Base-by-base conservation (phyloP, 2,888 invertebrate genomes). In the Tipula unca region DNA sequence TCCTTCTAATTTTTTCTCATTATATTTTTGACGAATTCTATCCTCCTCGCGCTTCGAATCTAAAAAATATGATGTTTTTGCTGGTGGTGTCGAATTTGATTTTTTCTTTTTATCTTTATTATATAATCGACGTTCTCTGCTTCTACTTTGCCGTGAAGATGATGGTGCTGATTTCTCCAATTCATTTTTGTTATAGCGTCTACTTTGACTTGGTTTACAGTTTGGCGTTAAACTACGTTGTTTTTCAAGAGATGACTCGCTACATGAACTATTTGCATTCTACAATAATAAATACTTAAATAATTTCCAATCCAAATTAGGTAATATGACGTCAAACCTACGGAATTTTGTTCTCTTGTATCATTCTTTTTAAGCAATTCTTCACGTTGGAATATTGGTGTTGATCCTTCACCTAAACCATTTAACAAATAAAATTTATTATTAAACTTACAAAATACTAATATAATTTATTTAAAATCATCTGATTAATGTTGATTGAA, bases 21-120 rank as follows among this genome's bases (percentile, higher is more conserved):
- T 3, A 25, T 85, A 48, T 29, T 85, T 85, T 4, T 3, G 85
- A 13, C 85, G 85, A n/a, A 85, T 39, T 29, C 85, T 39, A 48
- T 85, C 85, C 29, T 85, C 85, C 42, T 85, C 85, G 0, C 85
- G 85, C 14, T 39, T 85, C 4, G 17, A 8, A 48, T 85, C 85
- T 39, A 85, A 10, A 85, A 42, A 85, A 48, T 85, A 85, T 4
- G 85, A 42, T 48, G 29, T n/a, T 85, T 85, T 85, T 10, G 85
- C 20, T 42, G 20, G 39, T 14, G 35, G 20, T 5, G 25, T 8
- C 36, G 10, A n/a, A 2, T 0, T 10, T 8, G 35, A 84, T 84
- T 84, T 36, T 13, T 69, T 84, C 14, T 84, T 84, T 36, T 84
- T 84, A 84, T 84, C 20, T 36, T 36, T 84, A 84, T 84, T 84